Evolutionary conservation across 2,113 vertebrate genomes (phyloP).

Genomic region (human (Homo sapiens)): GRCh38 chr3:170124001-170124500

Average conservation of each 20-base stretch:
- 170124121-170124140: too few species aligned
- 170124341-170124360: conserved; percentile 21
- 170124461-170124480: too few species aligned
- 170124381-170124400: neutral
- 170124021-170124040: too few species aligned
- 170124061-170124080: too few species aligned
- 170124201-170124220: neutral
- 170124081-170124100: too few species aligned
- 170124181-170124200: neutral
- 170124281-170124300: neutral
- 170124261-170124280: conserved; percentile 13
- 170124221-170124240: neutral
- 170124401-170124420: too few species aligned
- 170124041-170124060: too few species aligned
- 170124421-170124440: too few species aligned
- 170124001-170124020: too few species aligned
- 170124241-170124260: conserved; percentile 32
- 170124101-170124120: too few species aligned
- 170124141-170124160: neutral
- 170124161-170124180: conserved; percentile 39
- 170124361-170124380: conserved; percentile 23
- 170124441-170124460: too few species aligned
- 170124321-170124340: conserved; percentile 20
- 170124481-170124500: too few species aligned
- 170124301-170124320: neutral